These are phyloP conservation scores for Gambusia holbrooki DNA, from an alignment of 2,113 vertebrate species.

Conservation along the genomic window DNA sequence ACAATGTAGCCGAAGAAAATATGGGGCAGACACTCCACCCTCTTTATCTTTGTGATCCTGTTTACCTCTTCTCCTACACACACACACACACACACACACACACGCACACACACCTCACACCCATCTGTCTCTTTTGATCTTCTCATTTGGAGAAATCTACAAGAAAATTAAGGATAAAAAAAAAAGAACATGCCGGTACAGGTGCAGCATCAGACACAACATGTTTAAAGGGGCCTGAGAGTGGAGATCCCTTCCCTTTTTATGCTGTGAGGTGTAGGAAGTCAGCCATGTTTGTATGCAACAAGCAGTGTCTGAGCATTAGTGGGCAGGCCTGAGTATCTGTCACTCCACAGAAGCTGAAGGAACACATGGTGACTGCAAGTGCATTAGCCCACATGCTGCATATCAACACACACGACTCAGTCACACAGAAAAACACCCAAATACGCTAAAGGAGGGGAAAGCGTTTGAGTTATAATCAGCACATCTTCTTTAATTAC, in stretches of 20 bases:
- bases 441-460: constrained; percentile 3
- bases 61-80: constrained; percentile 10
- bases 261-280: constrained; percentile 21
- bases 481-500: background rate
- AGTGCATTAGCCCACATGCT: constrained; percentile 40
- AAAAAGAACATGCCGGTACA: constrained; percentile 22
- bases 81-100: constrained; percentile 21
- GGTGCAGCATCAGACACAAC: background rate
- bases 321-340: constrained; percentile 64
- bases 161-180: constrained; percentile 24
- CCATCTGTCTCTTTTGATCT: constrained; percentile 31
- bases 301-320: constrained; percentile 60
- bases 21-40: constrained; percentile 46
- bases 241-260: background rate
- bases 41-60: constrained; percentile 15
- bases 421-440: constrained; percentile 18
- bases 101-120: constrained; percentile 22
- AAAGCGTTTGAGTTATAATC: constrained; percentile 1
- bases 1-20: constrained; percentile 61
- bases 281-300: constrained; percentile 45
- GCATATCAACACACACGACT: constrained; percentile 12
- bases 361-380: constrained; percentile 55
- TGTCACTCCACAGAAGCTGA: constrained; percentile 48
- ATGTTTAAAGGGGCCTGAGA: background rate
- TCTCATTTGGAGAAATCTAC: constrained; percentile 13